Base-by-base conservation (phyloP, 1,140 invertebrate species). In the Periplaneta americana region DNA sequence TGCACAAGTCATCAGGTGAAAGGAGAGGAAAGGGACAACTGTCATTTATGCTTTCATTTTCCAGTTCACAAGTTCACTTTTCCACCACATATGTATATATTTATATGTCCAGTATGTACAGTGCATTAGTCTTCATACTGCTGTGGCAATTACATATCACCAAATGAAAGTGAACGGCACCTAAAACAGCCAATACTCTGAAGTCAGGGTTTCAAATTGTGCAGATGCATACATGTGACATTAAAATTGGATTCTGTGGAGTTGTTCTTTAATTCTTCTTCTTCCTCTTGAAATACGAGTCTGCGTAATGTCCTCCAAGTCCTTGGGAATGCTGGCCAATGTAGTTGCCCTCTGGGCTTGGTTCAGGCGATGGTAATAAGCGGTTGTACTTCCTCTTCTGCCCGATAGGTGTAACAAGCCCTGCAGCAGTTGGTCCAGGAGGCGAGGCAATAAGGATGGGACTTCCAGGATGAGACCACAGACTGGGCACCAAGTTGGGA, bases 251-350 rank as follows among this genome's bases (percentile, higher is more conserved):
- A n/a, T 28, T 28, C 48, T n/a, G 48, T n/a, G 22, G n/a, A 66
- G 48, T 28, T 1, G 22, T 66, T 8, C 8, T 75, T 85, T 83
- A 88, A 76, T 86, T 87, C 81, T 87, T 88, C 85, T 88, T 88
- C 82, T 89, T 89, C 82, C 87, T 86, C 83, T 87, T 89, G 80
- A 88, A 87, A 83, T 91, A 91, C 0, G 89, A 90, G 82, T 91
- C 90, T 13, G 90, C 89, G 85, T 92, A 92, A 83, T 92, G 91
- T 32, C 89, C 91, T 8, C 91, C 90, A 9, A 92, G 85, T 2
- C 91, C 91, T 84, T 91, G 91, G 22, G 91, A 91, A 85, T 91
- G 90, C 82, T 91, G 91, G n/a, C 90, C 90, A 78, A 91, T 88
- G 82, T 91, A 91, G 33, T 86, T 86, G 3, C 87, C 87, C 84